Conservation (phyloP, 2,113 vertebrate genomes). For the Halcyon malimbica region DNA sequence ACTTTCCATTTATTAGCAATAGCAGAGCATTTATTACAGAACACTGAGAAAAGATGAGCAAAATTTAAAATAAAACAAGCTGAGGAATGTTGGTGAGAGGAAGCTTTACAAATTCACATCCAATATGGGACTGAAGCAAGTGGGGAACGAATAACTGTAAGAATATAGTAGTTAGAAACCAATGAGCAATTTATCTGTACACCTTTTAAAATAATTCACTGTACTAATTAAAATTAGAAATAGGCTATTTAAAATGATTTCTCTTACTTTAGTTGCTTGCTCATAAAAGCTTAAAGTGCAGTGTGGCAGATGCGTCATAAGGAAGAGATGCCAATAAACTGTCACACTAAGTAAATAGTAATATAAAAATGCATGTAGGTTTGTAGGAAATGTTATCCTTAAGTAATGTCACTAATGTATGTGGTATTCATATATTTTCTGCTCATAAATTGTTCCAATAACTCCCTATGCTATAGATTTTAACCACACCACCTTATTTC, state of each 20-base stretch:
- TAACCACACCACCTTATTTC: background rate
- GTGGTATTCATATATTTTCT: background rate
- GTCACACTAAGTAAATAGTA: slow-evolving; percentile 13
- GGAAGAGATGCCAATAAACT: slow-evolving; percentile 35
- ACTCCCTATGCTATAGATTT: background rate
- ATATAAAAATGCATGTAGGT: background rate
- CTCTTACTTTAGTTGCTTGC: background rate
- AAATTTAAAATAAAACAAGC: background rate
- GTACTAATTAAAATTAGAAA: slow-evolving; percentile 50
- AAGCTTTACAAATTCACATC: background rate
- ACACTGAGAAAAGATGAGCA: background rate
- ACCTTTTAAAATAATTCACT: slow-evolving; percentile 38
- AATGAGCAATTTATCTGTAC: background rate
- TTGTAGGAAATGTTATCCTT: slow-evolving; percentile 1
- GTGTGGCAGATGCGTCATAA: background rate
- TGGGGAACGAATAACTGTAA: background rate
- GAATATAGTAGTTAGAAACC: background rate
- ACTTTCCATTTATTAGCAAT: background rate
- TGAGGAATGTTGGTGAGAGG: background rate
- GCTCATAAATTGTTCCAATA: background rate
- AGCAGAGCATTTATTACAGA: background rate
- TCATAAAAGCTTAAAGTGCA: background rate
- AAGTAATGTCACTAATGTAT: background rate
- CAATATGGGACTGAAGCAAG: background rate
- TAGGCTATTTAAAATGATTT: slow-evolving; percentile 32